Evolutionary conservation across 2,113 vertebrate species (phyloP), one percentile per base, ranked within the genome.

Genomic region (Pelobates fuscus): DNA sequence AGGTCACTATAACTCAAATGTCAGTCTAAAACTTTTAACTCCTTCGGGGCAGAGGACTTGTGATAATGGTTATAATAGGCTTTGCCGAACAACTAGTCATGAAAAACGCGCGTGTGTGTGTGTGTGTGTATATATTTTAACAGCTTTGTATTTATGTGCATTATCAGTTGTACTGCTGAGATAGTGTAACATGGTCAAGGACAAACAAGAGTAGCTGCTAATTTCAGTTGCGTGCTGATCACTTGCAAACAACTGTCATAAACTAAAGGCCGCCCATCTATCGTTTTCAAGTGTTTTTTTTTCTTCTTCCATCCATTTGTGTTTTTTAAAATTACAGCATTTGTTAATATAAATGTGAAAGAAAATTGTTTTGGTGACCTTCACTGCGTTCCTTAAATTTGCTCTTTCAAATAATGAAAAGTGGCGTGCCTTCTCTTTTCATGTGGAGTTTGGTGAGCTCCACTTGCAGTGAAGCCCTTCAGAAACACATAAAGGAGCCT

Each of bases 401-500:
- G 61, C 30, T 15, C 27, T 41, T 21, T 41, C 3, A 41, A 41
- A 27, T 14, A 1, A 14, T 12, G 17, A 17, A 2, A 60, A 27
- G 14, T 17, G 17, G 1, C 44, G 12, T 14, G 44, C 8, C 25
- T 60, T 60, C 15, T 4, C 23, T 60, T 27, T 60, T 27, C 15
- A 60, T 29, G 15, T 11, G 11, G 24, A 11, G 24, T 27, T 12
- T 27, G 24, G 26, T 8, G 23, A 27, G 11, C 24, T 21, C 1
- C 17, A 18, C 25, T 1, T 24, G 18, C 58, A 60, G 58, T 18
- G 25, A 60, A 27, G 11, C 25, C 25, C 58, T 60, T 60, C 58
- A 60, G 25, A 60, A 60, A 17, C 14, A 29, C 23, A 60, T 60
- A 60, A 60, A 60, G 18, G 21, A 57, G 25, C 58, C 23, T 60